Evolutionary conservation across 2,113 vertebrate species (phyloP).

Genomic region (Oncorhynchus kisutch): DNA sequence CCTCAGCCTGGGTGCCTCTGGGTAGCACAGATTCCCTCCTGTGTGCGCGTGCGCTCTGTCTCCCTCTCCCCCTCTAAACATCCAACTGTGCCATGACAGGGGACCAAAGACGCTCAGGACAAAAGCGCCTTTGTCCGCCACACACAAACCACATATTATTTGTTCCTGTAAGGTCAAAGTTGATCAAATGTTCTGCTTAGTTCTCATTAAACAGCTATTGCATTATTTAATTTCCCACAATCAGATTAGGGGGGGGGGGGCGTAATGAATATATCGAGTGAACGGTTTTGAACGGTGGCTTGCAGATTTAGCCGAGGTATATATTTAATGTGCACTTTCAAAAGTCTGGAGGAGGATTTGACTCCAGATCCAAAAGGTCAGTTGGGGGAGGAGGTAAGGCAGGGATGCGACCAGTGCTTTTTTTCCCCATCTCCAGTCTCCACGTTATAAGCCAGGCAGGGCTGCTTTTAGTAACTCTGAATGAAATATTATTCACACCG

Average conservation of each 20-base stretch:
- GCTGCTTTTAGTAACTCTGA: not conserved
- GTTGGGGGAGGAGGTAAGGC: not conserved
- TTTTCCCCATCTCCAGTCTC: slow-evolving; percentile 1
- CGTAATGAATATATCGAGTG: slow-evolving; percentile 61
- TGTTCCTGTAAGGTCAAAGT: slow-evolving; percentile 75
- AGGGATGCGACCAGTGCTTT: not conserved
- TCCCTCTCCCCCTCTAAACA: slow-evolving; percentile 22
- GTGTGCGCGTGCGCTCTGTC: not conserved
- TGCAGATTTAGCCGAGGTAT: slow-evolving; percentile 62
- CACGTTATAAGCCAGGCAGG: not conserved
- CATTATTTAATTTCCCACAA: slow-evolving; percentile 82
- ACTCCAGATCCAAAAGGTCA: not conserved
- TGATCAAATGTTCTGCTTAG: slow-evolving; percentile 81
- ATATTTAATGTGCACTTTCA: slow-evolving; percentile 39
- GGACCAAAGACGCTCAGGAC: slow-evolving; percentile 60
- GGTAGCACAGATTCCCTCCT: slow-evolving; percentile 15
- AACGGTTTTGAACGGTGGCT: slow-evolving; percentile 69
- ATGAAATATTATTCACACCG: not conserved
- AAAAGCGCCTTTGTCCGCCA: slow-evolving; percentile 66
- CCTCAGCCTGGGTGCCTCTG: slow-evolving; percentile 11
- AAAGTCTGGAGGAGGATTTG: not conserved
- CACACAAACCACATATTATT: slow-evolving; percentile 70
- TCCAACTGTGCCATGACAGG: slow-evolving; percentile 45
- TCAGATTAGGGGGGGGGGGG: slow-evolving; percentile 61
- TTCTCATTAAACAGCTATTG: slow-evolving; percentile 78